Conservation (phyloP, 35 echinoderm and acorn worm genomes). For the Heliocidaris erythrogramma region DNA sequence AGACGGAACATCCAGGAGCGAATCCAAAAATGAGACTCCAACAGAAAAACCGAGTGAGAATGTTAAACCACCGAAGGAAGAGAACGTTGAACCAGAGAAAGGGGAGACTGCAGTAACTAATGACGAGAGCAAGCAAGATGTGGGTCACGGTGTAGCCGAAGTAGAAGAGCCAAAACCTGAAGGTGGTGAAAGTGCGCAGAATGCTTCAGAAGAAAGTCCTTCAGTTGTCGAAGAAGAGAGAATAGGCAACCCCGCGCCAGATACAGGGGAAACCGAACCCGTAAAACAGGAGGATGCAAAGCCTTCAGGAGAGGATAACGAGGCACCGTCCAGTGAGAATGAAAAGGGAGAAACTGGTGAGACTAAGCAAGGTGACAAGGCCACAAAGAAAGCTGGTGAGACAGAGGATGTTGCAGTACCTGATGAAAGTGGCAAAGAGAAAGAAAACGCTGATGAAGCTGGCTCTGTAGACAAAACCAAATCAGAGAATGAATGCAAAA, state of each 20-base stretch:
- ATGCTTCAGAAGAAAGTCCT: neutral
- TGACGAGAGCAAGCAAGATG: neutral
- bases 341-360: neutral
- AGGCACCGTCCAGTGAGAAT: neutral
- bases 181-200: neutral
- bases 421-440: neutral
- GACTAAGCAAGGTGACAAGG: neutral
- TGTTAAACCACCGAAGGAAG: neutral
- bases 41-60: slow-evolving; percentile 1
- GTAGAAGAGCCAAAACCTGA: neutral
- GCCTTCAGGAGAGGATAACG: slow-evolving; percentile 3
- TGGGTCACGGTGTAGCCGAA: neutral
- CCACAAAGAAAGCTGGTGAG: neutral
- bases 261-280: neutral
- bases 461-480: neutral
- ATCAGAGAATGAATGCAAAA: slow-evolving; percentile 6
- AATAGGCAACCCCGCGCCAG: neutral
- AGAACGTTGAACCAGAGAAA: neutral
- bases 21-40: neutral
- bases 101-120: neutral
- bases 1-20: neutral
- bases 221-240: neutral
- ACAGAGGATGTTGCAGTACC: neutral
- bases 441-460: slow-evolving; percentile 33
- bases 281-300: slow-evolving; percentile 25